These are phyloP conservation scores for Callocephalon fimbriatum DNA, from an alignment of 2,113 vertebrate species.

Conservation along the genomic window DNA sequence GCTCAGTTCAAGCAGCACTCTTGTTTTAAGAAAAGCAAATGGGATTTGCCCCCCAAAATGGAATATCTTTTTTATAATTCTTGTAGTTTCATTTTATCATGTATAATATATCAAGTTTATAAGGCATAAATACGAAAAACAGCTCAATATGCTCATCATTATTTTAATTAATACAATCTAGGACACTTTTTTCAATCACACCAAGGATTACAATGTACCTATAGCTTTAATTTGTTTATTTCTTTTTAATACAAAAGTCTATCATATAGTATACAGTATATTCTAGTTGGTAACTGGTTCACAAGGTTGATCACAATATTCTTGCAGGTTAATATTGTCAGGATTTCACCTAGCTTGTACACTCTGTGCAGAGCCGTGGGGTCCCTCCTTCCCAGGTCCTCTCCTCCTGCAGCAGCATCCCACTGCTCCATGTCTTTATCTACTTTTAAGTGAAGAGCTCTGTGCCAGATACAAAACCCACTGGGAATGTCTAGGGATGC, in stretches of 20 bases:
- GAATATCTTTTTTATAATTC: background rate
- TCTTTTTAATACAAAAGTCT: conserved; percentile 68
- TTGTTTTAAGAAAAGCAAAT: conserved; percentile 23
- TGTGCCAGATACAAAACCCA: background rate
- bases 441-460: background rate
- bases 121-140: conserved; percentile 80
- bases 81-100: conserved; percentile 15
- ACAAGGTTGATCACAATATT: conserved; percentile 62
- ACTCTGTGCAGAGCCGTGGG: background rate
- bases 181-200: conserved; percentile 65
- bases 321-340: conserved; percentile 47
- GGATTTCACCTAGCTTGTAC: conserved; percentile 1
- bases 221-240: conserved; percentile 49
- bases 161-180: conserved; percentile 72
- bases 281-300: conserved; percentile 66
- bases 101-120: conserved; percentile 73
- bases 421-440: background rate
- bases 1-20: conserved; percentile 27
- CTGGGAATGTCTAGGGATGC: background rate
- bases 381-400: conserved; percentile 15
- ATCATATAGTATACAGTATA: conserved; percentile 58
- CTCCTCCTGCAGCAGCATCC: background rate
- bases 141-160: conserved; percentile 70
- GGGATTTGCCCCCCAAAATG: conserved; percentile 32
- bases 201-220: conserved; percentile 63